Evolutionary conservation across 2,797 vertebrate species (phyloP).

Genomic region (Apogon hyalosoma): DNA sequence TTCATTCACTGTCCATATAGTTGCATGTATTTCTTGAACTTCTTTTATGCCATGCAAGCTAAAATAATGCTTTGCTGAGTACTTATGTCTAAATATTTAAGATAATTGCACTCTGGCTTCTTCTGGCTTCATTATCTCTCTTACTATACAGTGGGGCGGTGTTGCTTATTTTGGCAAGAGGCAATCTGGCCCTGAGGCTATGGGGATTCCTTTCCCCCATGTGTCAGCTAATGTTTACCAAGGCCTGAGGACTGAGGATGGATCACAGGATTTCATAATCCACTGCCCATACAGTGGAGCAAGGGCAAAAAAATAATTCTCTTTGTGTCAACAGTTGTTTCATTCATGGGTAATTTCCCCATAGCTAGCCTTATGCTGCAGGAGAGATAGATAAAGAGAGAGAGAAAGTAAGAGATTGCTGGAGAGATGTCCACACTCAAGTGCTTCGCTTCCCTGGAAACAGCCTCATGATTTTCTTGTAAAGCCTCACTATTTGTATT

Average conservation of each 20-base stretch:
- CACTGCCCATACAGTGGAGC: slow-evolving; percentile 72
- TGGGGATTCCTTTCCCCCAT: slow-evolving; percentile 82
- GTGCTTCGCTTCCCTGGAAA: slow-evolving; percentile 64
- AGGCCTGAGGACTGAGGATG: slow-evolving; percentile 76
- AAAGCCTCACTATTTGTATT: slow-evolving; percentile 63
- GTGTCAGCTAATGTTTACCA: slow-evolving; percentile 85
- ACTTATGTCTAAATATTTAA: slow-evolving; percentile 49
- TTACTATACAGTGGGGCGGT: slow-evolving; percentile 55
- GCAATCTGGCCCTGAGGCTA: slow-evolving; percentile 72
- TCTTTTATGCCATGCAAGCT: background rate
- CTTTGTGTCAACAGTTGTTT: slow-evolving; percentile 85
- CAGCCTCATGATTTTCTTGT: slow-evolving; percentile 54
- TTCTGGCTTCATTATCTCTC: slow-evolving; percentile 71
- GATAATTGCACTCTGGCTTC: slow-evolving; percentile 68
- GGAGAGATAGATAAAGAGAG: slow-evolving; percentile 44
- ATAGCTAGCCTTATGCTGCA: slow-evolving; percentile 61
- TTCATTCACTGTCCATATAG: too few species aligned
- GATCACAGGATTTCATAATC: slow-evolving; percentile 84
- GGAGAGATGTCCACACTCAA: slow-evolving; percentile 64
- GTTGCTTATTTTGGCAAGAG: slow-evolving; percentile 67
- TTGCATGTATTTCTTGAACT: too few species aligned
- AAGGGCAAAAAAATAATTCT: slow-evolving; percentile 77
- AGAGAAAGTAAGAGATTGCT: slow-evolving; percentile 45
- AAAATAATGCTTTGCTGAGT: background rate
- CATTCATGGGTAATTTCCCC: slow-evolving; percentile 82